These are phyloP conservation scores for Chunga burmeisteri DNA, from an alignment of 2,113 vertebrate species.

Conservation along the genomic window DNA sequence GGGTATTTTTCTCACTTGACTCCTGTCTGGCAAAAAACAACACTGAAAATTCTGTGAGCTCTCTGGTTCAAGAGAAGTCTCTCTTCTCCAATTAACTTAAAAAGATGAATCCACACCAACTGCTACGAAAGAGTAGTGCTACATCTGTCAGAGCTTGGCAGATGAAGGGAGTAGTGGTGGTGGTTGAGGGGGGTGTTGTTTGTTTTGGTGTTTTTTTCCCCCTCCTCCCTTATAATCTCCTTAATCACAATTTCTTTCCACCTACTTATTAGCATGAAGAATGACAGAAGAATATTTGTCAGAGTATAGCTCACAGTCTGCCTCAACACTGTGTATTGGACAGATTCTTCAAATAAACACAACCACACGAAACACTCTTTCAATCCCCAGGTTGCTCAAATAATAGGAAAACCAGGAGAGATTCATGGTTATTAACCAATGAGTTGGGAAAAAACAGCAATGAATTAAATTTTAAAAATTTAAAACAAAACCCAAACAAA, in stretches of 20 bases:
- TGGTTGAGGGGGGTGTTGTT: rapidly evolving
- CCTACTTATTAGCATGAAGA: background rate
- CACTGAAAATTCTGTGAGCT: background rate
- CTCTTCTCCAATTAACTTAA: background rate
- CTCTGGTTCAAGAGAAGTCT: background rate
- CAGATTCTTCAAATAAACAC: background rate
- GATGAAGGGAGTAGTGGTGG: no score
- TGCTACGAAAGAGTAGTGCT: background rate
- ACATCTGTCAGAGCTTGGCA: background rate
- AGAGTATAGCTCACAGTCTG: background rate
- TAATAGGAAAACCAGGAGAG: background rate
- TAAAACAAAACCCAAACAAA: background rate
- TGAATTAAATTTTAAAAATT: background rate
- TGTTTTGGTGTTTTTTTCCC: background rate
- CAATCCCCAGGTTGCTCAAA: background rate
- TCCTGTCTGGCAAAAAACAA: background rate
- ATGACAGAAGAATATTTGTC: background rate
- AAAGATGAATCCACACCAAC: background rate
- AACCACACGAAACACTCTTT: background rate
- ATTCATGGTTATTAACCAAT: background rate
- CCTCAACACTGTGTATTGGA: background rate
- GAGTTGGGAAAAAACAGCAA: background rate
- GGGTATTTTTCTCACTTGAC: rapidly evolving
- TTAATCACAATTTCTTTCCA: background rate
- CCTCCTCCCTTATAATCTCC: background rate